Conservation (phyloP, 2,888 invertebrate genomes). For the Leptinotarsa tumamoca region DNA sequence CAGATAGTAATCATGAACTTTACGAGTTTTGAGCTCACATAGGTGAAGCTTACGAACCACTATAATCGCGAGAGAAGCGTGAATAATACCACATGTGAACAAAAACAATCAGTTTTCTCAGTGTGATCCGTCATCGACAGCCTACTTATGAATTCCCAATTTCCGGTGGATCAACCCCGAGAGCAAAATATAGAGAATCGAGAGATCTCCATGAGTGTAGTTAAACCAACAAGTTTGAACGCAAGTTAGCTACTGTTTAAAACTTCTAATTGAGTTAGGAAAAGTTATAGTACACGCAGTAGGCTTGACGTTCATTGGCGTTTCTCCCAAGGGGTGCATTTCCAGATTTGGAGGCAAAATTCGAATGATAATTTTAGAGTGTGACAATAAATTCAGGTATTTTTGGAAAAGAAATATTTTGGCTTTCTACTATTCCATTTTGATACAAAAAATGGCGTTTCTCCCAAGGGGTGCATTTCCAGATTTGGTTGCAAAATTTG, state of each 20-base stretch:
- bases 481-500: background rate
- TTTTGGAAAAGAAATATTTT: too few species aligned
- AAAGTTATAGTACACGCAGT: slow-evolving; percentile 17
- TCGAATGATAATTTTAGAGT: background rate
- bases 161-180: slow-evolving; percentile 4
- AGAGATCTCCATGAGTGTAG: slow-evolving; percentile 20
- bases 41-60: too few species aligned
- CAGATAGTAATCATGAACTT: background rate
- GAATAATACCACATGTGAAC: background rate
- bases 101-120: background rate
- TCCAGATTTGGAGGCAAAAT: background rate
- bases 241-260: slow-evolving; percentile 20
- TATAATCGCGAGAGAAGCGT: background rate
- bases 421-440: too few species aligned
- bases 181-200: slow-evolving; percentile 12
- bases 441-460: background rate
- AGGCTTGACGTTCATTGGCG: slow-evolving; percentile 11
- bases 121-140: slow-evolving; percentile 1
- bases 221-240: slow-evolving; percentile 11
- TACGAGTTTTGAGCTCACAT: background rate
- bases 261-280: slow-evolving; percentile 21
- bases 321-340: background rate
- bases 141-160: slow-evolving; percentile 6
- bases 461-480: background rate
- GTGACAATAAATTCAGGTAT: too few species aligned